Evolutionary conservation across 2,888 invertebrate species (phyloP), one percentile per base, ranked within the genome.

Genomic region (Drosophila villosipedis): DNA sequence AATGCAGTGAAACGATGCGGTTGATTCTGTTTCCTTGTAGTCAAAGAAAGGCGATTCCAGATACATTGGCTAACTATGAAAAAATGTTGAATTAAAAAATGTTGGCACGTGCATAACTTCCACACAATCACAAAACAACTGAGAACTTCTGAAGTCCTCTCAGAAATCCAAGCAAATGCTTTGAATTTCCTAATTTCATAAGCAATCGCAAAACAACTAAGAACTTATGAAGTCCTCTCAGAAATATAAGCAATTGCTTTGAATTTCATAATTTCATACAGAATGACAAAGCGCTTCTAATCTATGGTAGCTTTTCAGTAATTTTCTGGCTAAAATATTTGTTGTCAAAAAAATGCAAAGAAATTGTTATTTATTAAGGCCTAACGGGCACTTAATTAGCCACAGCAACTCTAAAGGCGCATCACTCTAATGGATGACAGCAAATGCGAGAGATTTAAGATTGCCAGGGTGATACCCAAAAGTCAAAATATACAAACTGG

Each of bases 321-420:
- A 58, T 50, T 33, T 33, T 30, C n/a, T n/a, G 35, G 33, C 33
- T 22, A 25, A 58, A 53, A 57, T 14, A 28, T 28, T 61, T 68
- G 57, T 43, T 62, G 68, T n/a, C 31, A 35, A 25, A 67, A 71
- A 70, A 68, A 59, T 68, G 33, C n/a, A 39, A 71, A 50, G 41
- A 80, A 72, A 80, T 76, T 82, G 74, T 73, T 60, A 74, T 82
- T 82, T 83, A 83, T 83, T 73, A 81, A 55, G 68, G 59, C 68
- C 49, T 67, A 66, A 59, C 69, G 58, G 65, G 47, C 73, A 83
- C 80, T 84, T 84, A 84, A 89, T 82, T 89, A 83, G 76, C 81
- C 79, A 37, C 72, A 81, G 52, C 74, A 80, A 73, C 69, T 52
- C 55, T 39, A 61, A 50, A 50, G 31, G 35, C 22, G 28, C 47